These are phyloP conservation scores for Drosophila crucigera DNA, from an alignment of 2,888 invertebrate genomes.

Conservation along the genomic window DNA sequence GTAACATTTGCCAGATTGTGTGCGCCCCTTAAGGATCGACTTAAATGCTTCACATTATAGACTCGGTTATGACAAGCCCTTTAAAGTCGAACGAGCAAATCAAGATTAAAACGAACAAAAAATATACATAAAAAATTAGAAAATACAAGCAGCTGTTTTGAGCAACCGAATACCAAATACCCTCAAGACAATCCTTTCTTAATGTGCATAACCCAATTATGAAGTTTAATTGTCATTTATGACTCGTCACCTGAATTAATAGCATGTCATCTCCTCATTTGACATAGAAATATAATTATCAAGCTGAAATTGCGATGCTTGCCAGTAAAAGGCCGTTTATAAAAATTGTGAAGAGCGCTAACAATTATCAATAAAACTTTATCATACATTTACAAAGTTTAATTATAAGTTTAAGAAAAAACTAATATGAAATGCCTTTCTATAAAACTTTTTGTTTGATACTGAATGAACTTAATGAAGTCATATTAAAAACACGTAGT, in stretches of 20 bases:
- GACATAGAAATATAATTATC: not conserved
- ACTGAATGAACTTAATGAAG: not conserved
- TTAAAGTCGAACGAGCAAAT: slow-evolving; percentile 25
- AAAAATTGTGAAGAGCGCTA: not conserved
- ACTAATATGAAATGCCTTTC: not conserved
- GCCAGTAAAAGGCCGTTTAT: not conserved
- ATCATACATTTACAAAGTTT: not conserved
- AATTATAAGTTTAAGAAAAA: not conserved
- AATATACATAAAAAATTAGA: not conserved
- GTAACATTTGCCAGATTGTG: slow-evolving; percentile 20
- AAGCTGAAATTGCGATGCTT: not conserved
- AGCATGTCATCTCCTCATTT: not conserved
- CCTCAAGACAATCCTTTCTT: not conserved
- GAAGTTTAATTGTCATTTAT: not conserved
- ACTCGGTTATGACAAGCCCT: slow-evolving; percentile 27
- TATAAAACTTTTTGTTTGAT: not conserved
- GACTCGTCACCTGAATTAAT: not conserved
- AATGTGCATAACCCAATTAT: not conserved
- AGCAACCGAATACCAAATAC: slow-evolving; percentile 4
- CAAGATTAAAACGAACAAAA: slow-evolving; percentile 17
- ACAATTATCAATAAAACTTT: not conserved
- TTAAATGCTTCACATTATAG: slow-evolving; percentile 49
- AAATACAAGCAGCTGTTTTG: not conserved
- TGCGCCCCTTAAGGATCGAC: slow-evolving; percentile 31
- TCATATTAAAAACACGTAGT: not conserved